These are phyloP conservation scores for Glyphotaelius pellucidus DNA, from an alignment of 2,888 invertebrate genomes.

Conservation along the genomic window DNA sequence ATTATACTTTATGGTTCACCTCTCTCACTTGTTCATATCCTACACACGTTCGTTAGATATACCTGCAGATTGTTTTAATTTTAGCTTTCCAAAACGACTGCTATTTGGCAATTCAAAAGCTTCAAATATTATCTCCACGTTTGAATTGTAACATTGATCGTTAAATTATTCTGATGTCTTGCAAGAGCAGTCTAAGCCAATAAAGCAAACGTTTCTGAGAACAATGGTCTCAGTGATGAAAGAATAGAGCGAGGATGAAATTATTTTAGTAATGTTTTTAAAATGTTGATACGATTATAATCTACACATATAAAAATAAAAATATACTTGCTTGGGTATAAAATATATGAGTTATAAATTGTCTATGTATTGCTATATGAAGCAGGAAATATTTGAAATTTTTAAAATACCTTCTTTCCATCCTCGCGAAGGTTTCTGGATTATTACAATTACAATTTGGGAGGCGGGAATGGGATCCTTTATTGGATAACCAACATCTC, in stretches of 20 bases:
- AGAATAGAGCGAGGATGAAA: background rate
- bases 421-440: too few relatives aligned
- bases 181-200: conserved; percentile 32
- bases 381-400: too few relatives aligned
- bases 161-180: conserved; percentile 33
- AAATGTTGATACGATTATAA: too few relatives aligned
- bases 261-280: too few relatives aligned
- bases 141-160: conserved; percentile 13
- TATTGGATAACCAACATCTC: too few relatives aligned
- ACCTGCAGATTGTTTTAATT: background rate
- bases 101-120: background rate
- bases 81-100: background rate
- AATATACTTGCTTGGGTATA: too few relatives aligned
- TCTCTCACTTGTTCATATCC: background rate
- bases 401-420: too few relatives aligned
- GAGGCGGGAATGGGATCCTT: too few relatives aligned
- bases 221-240: background rate
- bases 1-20: background rate
- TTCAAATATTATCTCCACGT: background rate
- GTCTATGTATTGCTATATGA: too few relatives aligned
- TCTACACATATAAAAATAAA: too few relatives aligned
- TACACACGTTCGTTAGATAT: background rate
- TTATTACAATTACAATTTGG: too few relatives aligned
- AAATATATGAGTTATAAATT: too few relatives aligned
- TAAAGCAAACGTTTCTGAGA: conserved; percentile 51